Percentiles rank a stretch among this genome's conserved stretches.
phyloP scores from a whole-genome alignment of 2,797 vertebrate species.

The Gymnothorax javanicus region DNA sequence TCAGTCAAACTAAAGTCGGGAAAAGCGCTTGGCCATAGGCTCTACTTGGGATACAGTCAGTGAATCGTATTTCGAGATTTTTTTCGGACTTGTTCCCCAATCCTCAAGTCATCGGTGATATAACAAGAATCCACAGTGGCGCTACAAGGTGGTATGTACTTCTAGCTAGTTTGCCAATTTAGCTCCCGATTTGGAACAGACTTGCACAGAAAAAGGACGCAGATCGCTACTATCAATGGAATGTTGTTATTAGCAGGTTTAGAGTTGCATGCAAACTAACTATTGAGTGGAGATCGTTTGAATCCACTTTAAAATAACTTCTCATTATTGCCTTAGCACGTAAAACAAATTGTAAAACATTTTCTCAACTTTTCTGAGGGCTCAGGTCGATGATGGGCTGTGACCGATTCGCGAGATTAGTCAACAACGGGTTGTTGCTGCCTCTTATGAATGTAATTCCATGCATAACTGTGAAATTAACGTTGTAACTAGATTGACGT shows the following conservation, averaged over 20 bases:
- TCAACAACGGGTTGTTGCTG: background rate
- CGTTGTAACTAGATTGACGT: background rate
- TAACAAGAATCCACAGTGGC: slow-evolving; percentile 71
- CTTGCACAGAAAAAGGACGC: slow-evolving; percentile 6
- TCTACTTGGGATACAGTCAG: slow-evolving; percentile 27
- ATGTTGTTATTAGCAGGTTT: slow-evolving; percentile 3
- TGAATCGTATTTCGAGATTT: slow-evolving; percentile 24
- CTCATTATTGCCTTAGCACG: background rate
- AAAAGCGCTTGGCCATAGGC: slow-evolving; percentile 11
- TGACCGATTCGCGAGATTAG: background rate
- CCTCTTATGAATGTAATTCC: background rate
- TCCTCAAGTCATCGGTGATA: slow-evolving; percentile 17
- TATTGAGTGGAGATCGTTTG: background rate
- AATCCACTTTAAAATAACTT: background rate
- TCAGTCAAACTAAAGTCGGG: background rate
- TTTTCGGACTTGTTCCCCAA: background rate
- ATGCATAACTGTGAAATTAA: background rate
- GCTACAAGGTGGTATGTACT: slow-evolving; percentile 69
- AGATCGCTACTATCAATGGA: background rate
- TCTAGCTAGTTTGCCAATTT: slow-evolving; percentile 15
- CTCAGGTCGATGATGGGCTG: background rate
- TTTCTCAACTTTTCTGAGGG: background rate
- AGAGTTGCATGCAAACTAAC: background rate
- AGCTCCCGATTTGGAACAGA: slow-evolving; percentile 13
- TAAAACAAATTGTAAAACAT: background rate